Conservation (phyloP, 2,113 vertebrate genomes). For the Otus sunia region DNA sequence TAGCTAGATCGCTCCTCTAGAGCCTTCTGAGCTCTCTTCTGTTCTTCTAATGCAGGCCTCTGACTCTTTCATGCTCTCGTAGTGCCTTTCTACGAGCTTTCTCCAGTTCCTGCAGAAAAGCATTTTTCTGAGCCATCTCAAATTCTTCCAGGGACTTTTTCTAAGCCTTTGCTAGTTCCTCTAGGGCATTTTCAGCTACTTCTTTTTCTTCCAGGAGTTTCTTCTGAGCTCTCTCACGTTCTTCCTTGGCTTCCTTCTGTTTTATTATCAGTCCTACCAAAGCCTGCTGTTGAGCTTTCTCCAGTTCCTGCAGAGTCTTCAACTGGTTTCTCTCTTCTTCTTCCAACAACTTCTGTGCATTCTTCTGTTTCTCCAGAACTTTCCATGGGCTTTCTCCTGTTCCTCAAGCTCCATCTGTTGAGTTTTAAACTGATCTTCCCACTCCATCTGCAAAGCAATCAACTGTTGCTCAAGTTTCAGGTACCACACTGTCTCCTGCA, state of each 20-base stretch:
- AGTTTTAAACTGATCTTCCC: not conserved
- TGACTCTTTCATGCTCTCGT: not conserved
- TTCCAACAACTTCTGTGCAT: not conserved
- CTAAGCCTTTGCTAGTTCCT: not conserved
- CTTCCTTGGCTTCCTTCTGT: not conserved
- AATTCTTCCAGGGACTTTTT: not conserved
- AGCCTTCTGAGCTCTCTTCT: not conserved
- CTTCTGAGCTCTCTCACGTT: not conserved
- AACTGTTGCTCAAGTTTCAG: not conserved
- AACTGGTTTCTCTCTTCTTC: not conserved
- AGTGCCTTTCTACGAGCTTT: not conserved
- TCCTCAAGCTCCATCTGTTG: not conserved
- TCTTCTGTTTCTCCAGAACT: not conserved
- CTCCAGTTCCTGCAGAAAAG: not conserved
- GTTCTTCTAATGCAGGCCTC: not conserved
- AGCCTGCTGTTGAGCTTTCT: not conserved
- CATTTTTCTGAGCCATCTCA: not conserved
- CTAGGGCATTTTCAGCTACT: not conserved
- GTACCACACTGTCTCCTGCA: not conserved
- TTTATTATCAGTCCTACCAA: not conserved
- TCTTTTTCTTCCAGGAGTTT: not conserved
- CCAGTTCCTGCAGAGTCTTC: not conserved
- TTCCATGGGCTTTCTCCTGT: not conserved
- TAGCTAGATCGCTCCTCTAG: not conserved
- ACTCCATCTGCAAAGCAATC: not conserved